Evolutionary conservation across 2,888 invertebrate genomes (phyloP).

Genomic region (Drosophila mulleri): DNA sequence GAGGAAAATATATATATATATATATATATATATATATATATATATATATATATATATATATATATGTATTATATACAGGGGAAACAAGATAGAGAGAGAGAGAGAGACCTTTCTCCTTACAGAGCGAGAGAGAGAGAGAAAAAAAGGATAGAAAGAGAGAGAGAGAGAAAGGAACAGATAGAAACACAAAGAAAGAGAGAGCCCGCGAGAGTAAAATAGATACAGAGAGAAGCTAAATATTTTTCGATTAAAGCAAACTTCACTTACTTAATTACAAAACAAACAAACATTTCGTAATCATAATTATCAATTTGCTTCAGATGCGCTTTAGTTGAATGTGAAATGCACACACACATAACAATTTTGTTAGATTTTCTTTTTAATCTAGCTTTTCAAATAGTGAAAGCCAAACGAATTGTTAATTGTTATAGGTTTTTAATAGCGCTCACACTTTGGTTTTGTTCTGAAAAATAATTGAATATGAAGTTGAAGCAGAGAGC

Average conservation of each 20-base stretch:
- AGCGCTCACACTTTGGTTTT: neutral
- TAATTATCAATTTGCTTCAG: neutral
- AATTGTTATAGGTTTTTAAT: neutral
- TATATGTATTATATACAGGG: too few species aligned
- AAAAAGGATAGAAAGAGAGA: too few species aligned
- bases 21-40: too few species aligned
- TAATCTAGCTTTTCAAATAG: neutral
- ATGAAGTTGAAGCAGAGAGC: neutral
- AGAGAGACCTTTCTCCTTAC: too few species aligned
- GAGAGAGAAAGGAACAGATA: too few species aligned
- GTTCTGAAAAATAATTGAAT: slow-evolving; percentile 4
- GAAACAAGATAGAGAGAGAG: too few species aligned
- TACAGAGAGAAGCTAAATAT: neutral
- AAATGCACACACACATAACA: neutral
- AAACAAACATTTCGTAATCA: neutral
- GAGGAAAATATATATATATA: too few species aligned
- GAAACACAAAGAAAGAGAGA: too few species aligned
- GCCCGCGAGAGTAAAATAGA: too few species aligned
- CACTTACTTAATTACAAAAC: neutral
- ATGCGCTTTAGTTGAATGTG: neutral
- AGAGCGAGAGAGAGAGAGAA: too few species aligned
- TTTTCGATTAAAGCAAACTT: neutral
- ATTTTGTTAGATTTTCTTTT: neutral
- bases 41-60: too few species aligned
- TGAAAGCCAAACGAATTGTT: slow-evolving; percentile 26